A percentile compares a stretch with the other conserved stretches of the same genome.
phyloP scores from a whole-genome alignment of 2,888 invertebrate species.

The Endotricha flammealis region DNA sequence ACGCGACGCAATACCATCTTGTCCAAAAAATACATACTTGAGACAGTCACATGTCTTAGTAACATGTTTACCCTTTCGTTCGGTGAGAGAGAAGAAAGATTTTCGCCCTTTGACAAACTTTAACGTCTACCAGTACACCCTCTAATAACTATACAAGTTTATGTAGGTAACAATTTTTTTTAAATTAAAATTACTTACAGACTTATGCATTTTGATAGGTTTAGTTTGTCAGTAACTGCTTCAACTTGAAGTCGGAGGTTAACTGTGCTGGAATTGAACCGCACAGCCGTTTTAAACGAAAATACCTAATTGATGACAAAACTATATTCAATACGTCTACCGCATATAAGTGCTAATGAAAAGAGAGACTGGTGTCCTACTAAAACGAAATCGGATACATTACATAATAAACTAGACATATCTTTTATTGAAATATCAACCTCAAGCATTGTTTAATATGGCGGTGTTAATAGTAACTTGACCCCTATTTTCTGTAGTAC shows the following conservation, averaged over 20 bases:
- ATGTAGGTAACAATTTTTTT: too few species aligned
- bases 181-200: slow-evolving; percentile 39
- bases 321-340: slow-evolving; percentile 31
- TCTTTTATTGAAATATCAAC: slow-evolving; percentile 20
- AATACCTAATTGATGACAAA: slow-evolving; percentile 52
- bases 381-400: slow-evolving; percentile 34
- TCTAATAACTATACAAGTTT: too few species aligned
- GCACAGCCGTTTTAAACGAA: slow-evolving; percentile 45
- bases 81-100: too few species aligned
- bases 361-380: slow-evolving; percentile 39
- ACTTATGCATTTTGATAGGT: slow-evolving; percentile 50
- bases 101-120: background rate
- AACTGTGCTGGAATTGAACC: slow-evolving; percentile 36
- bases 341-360: slow-evolving; percentile 64
- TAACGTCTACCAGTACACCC: too few species aligned
- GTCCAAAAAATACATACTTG: too few species aligned
- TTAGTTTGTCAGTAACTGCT: slow-evolving; percentile 27
- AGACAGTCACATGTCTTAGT: too few species aligned
- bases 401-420: slow-evolving; percentile 28
- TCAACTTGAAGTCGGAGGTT: slow-evolving; percentile 30
- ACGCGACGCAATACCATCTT: too few species aligned
- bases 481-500: slow-evolving; percentile 2
- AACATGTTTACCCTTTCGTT: too few species aligned
- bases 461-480: slow-evolving; percentile 11
- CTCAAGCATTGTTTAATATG: slow-evolving; percentile 9